These are phyloP conservation scores for Bryconaethiops microstoma DNA, from an alignment of 2,797 vertebrate genomes.

Conservation along the genomic window DNA sequence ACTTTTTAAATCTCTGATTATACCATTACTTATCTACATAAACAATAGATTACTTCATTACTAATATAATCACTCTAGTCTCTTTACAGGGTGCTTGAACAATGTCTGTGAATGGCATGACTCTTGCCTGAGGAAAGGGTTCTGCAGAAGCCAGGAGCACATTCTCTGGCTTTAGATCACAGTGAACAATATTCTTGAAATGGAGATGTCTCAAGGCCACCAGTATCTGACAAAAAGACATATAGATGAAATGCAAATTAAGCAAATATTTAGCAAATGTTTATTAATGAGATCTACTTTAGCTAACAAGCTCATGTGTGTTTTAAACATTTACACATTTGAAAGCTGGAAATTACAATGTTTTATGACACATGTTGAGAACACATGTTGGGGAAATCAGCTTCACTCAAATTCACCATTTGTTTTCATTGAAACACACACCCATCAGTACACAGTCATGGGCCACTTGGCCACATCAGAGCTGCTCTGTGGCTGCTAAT, in stretches of 20 bases:
- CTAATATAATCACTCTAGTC: neutral
- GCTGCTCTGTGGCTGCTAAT: slow-evolving; percentile 65
- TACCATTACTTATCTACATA: neutral
- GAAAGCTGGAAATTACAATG: slow-evolving; percentile 4
- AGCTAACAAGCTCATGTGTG: neutral
- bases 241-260: neutral
- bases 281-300: neutral
- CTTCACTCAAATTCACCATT: slow-evolving; percentile 32
- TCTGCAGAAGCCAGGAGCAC: slow-evolving; percentile 95
- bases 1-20: neutral
- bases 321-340: slow-evolving; percentile 12
- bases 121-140: slow-evolving; percentile 91
- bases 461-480: slow-evolving; percentile 50
- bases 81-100: neutral
- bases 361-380: slow-evolving; percentile 20
- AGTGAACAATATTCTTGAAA: slow-evolving; percentile 99
- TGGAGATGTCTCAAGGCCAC: slow-evolving; percentile 97
- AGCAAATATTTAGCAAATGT: neutral
- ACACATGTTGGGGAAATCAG: slow-evolving; percentile 35
- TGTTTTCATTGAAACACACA: slow-evolving; percentile 39
- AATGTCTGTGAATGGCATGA: neutral
- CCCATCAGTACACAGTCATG: slow-evolving; percentile 23
- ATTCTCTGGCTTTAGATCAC: slow-evolving; percentile 98
- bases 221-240: slow-evolving; percentile 81
- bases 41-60: neutral